Evolutionary conservation across 2,888 invertebrate genomes (phyloP).

Genomic region (Agrypnus murinus): DNA sequence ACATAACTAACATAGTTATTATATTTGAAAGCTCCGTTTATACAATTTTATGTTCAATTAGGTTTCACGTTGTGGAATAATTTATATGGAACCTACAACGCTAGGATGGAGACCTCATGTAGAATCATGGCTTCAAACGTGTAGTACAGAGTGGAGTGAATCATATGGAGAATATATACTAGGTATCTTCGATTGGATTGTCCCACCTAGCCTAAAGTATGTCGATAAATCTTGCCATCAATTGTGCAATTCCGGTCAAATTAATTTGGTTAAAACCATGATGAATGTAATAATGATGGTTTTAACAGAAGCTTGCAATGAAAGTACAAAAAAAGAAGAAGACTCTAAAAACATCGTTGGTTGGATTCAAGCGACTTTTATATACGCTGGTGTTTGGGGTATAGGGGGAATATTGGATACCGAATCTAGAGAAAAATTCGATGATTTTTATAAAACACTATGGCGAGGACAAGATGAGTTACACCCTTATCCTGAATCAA

Average conservation of each 20-base stretch:
- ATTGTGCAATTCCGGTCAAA: slow-evolving; percentile 80
- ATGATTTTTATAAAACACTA: slow-evolving; percentile 76
- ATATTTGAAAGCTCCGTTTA: too few species aligned
- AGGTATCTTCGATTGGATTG: slow-evolving; percentile 83
- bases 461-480: slow-evolving; percentile 72
- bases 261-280: slow-evolving; percentile 82
- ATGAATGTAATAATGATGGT: slow-evolving; percentile 85
- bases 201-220: slow-evolving; percentile 84
- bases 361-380: slow-evolving; percentile 86
- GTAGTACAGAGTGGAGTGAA: slow-evolving; percentile 78
- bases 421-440: slow-evolving; percentile 81
- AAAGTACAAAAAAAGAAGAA: slow-evolving; percentile 73
- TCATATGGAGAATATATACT: slow-evolving; percentile 77
- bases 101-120: slow-evolving; percentile 89
- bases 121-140: slow-evolving; percentile 84
- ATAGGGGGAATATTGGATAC: slow-evolving; percentile 86
- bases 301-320: slow-evolving; percentile 81
- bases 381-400: slow-evolving; percentile 88
- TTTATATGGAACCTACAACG: slow-evolving; percentile 89
- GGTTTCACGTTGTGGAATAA: slow-evolving; percentile 89
- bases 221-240: slow-evolving; percentile 81
- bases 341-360: slow-evolving; percentile 80
- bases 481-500: slow-evolving; percentile 73
- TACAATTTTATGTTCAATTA: not conserved
- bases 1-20: too few species aligned